These are phyloP conservation scores for Pocillopora meandrina DNA, from an alignment of 92 coral and sea anemone genomes.

Conservation along the genomic window DNA sequence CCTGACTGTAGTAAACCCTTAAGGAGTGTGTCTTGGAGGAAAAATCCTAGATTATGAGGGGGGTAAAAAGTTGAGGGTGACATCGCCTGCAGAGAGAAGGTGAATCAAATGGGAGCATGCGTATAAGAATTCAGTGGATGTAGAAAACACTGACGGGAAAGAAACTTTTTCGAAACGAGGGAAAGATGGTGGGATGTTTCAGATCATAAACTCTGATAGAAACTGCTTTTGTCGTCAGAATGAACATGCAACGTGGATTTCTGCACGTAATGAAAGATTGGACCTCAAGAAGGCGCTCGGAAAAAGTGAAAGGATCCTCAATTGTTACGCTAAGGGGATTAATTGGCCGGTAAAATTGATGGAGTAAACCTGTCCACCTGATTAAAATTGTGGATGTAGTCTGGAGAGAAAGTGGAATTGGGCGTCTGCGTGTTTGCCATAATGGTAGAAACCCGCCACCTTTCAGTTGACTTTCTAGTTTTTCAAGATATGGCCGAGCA, in stretches of 20 bases:
- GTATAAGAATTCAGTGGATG: conserved; percentile 35
- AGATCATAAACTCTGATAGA: conserved; percentile 61
- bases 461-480: no score
- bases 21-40: not conserved
- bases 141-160: conserved; percentile 52
- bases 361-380: no score
- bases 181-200: conserved; percentile 80
- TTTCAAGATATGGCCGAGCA: no score
- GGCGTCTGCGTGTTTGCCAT: no score
- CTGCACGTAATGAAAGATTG: conserved; percentile 28
- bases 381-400: no score
- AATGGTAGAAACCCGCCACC: no score
- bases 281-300: no score
- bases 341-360: no score
- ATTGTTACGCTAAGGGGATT: no score
- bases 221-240: not conserved
- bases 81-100: not conserved
- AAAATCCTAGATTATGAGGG: not conserved
- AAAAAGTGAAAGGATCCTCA: no score
- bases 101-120: conserved; percentile 53
- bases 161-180: conserved; percentile 64
- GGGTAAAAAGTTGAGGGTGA: not conserved
- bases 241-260: conserved; percentile 79
- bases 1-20: no score
- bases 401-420: no score